phyloP scores from a whole-genome alignment of 2,113 vertebrate species.

The Petaurus breviceps region DNA sequence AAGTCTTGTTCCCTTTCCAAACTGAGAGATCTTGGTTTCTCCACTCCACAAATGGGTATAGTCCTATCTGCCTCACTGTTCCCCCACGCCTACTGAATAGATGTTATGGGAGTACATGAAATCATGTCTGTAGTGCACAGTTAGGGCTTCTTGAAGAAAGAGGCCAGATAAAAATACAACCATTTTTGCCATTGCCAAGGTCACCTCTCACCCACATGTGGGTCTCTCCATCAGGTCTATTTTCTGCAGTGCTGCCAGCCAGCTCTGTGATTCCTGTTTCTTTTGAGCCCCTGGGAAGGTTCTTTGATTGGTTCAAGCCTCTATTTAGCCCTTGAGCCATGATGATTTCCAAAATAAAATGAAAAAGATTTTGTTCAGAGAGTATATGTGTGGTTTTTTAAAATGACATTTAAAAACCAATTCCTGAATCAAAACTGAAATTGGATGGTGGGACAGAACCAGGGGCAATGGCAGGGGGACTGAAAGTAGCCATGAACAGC shows the following conservation, averaged over 20 bases:
- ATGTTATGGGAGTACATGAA: neutral
- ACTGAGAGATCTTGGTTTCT: neutral
- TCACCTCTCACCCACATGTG: neutral
- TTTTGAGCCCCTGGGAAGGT: constrained; percentile 25
- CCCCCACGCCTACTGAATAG: neutral
- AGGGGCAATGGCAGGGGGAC: neutral
- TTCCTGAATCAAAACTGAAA: neutral
- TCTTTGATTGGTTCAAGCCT: constrained; percentile 52
- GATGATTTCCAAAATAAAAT: constrained; percentile 56
- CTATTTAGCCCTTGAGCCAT: constrained; percentile 47
- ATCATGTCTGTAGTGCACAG: neutral
- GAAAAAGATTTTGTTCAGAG: constrained; percentile 11
- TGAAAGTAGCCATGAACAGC: neutral
- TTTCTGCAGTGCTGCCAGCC: constrained; percentile 13
- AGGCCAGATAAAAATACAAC: neutral
- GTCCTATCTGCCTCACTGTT: neutral
- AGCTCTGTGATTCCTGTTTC: constrained; percentile 40
- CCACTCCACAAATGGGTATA: neutral
- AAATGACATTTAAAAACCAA: constrained; percentile 43
- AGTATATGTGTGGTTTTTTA: neutral
- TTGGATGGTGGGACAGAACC: neutral
- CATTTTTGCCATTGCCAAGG: constrained; percentile 17
- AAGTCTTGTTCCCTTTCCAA: rapidly evolving
- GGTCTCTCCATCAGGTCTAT: constrained; percentile 3
- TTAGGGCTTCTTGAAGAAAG: neutral